phyloP scores from a whole-genome alignment of 2,113 vertebrate species.

The Tragelaphus strepsiceros region DNA sequence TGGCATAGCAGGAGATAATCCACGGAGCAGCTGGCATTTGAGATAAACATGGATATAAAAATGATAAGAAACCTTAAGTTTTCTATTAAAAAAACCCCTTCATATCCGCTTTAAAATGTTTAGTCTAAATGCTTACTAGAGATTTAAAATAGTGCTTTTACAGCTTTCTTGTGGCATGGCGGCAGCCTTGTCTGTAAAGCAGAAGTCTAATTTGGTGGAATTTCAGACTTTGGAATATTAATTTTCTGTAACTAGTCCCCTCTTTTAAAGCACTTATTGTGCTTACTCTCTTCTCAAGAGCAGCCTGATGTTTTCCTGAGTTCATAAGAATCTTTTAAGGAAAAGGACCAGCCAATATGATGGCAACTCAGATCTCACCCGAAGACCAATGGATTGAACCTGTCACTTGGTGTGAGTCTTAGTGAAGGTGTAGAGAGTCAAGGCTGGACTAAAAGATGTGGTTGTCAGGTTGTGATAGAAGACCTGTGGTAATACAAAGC shows the following conservation, averaged over 20 bases:
- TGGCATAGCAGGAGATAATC: conserved; percentile 27
- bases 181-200: conserved; percentile 4
- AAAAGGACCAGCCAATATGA: neutral
- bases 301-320: conserved; percentile 19
- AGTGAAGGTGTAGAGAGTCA: neutral
- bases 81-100: neutral
- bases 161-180: conserved; percentile 18
- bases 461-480: neutral
- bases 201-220: neutral
- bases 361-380: neutral
- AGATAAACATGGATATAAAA: conserved; percentile 32
- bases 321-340: neutral
- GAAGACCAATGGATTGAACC: neutral
- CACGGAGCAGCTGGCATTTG: neutral
- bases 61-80: conserved; percentile 9
- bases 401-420: conserved; percentile 17
- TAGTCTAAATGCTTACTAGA: neutral
- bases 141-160: conserved; percentile 24
- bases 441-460: neutral
- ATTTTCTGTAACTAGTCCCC: neutral
- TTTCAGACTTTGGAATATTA: conserved; percentile 39
- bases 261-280: neutral
- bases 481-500: neutral
- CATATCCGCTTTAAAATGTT: neutral
- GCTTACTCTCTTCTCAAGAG: neutral